These are phyloP conservation scores for Phacellophora camtschatica DNA, from an alignment of 30 jellyfish, hydroid and myxozoan genomes.

Conservation along the genomic window DNA sequence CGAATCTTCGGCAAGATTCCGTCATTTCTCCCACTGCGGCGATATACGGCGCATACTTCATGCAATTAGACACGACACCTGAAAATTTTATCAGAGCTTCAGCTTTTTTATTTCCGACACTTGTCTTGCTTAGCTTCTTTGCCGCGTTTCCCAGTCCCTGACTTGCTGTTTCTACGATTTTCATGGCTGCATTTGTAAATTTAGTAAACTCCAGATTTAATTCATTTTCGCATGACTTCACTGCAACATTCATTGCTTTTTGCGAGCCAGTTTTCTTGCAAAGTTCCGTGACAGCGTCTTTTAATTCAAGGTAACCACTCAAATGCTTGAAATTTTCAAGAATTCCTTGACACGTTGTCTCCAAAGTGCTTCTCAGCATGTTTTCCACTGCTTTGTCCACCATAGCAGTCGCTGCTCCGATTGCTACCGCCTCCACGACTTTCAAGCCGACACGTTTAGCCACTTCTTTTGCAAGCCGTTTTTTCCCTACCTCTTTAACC, in stretches of 20 bases:
- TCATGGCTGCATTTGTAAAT: neutral
- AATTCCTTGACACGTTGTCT: neutral
- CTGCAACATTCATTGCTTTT: neutral
- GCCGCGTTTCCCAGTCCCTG: neutral
- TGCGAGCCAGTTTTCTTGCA: conserved; percentile 4
- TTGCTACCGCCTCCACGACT: conserved; percentile 25
- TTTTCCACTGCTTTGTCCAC: conserved; percentile 1
- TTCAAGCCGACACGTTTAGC: conserved; percentile 25
- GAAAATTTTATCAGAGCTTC: neutral
- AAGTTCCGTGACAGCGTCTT: neutral
- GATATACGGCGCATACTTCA: neutral
- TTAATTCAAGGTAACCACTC: neutral
- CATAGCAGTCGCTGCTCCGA: conserved; percentile 13
- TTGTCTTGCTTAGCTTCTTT: neutral
- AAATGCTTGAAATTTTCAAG: neutral
- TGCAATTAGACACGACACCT: neutral
- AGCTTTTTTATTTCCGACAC: neutral
- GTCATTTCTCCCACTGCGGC: neutral
- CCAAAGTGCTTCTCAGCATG: neutral
- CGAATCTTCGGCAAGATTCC: neutral
- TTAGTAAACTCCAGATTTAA: neutral
- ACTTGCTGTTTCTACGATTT: neutral
- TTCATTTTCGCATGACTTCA: neutral
- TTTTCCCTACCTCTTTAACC: neutral
- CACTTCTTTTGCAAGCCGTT: neutral